Evolutionary conservation across 2,888 invertebrate species (phyloP), one percentile per base, ranked within the genome.

Genomic region (Phyllotreta cruciferae): DNA sequence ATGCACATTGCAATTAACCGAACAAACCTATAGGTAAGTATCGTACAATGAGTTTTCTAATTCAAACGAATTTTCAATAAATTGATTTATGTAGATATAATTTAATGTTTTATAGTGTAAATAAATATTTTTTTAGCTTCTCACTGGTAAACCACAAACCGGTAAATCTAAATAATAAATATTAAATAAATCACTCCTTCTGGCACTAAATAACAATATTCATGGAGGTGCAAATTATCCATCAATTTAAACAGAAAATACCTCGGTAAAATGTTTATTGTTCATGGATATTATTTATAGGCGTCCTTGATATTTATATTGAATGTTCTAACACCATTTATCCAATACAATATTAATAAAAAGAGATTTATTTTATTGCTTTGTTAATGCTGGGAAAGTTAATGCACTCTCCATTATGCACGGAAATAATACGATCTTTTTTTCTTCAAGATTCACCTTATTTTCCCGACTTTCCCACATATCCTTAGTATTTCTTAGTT

Each of bases 281-380:
- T 52, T 35, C 37, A 44, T 11, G 56, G 56, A 44, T 47, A 47
- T 47, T 47, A 56, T 56, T 36, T 38, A 47, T 47, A 36, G 7
- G 11, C 6, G 37, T 7, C 56, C 47, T 56, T 56, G 56, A 47
- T 56, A 56, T 56, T 45, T 47, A 24, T 13, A 14, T 36, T 38
- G 9, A 36, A 37, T 52, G 5, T 44, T 44, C 44, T 24, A 44
- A 44, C 44, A 44, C 44, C 7, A 44, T 8, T 44, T 44, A 24
- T 24, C 24, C 24, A 24, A 24, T 44, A 44, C 14, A 13, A 14
- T 7, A 44, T 13, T 44, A 44, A 8, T 44, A 11, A 44, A 7
- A 44, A 7, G 10, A 44, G 14, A 44, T 44, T 13, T 44, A n/a
- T 44, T 44, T 24, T 41, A 41, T 41, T 41, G 9, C 41, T 41